A percentile compares a stretch with the other conserved stretches of the same genome.
Conservation (phyloP, 2,797 vertebrate genomes). For the Acanthornis magna region DNA sequence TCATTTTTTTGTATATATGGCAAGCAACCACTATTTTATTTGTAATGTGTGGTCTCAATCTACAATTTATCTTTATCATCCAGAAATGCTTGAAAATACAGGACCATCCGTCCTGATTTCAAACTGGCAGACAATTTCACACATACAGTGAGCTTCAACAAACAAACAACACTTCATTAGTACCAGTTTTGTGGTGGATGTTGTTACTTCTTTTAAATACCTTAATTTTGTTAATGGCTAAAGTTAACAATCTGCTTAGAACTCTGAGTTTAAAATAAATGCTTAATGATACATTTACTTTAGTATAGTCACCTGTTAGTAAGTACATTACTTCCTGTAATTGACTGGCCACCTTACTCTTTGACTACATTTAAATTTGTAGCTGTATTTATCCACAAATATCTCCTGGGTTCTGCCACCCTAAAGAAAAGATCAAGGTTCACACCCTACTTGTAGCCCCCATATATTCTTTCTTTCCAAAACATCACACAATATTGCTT, state of each 20-base stretch:
- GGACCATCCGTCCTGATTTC: constrained; percentile 18
- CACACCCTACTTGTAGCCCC: background rate
- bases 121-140: constrained; percentile 1
- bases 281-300: background rate
- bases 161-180: background rate
- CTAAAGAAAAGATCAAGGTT: background rate
- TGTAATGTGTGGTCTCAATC: background rate
- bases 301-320: background rate
- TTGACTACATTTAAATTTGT: background rate
- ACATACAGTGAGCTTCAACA: background rate
- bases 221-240: background rate
- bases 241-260: background rate
- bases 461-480: background rate
- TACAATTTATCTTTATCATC: constrained; percentile 18
- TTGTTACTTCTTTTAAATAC: background rate
- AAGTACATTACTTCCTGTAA: background rate
- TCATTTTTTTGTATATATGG: background rate
- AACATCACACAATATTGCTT: background rate
- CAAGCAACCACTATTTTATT: background rate
- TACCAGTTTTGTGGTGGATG: background rate
- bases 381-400: background rate
- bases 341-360: background rate
- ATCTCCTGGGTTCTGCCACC: background rate
- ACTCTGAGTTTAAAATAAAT: background rate
- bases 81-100: background rate